Evolutionary conservation across 2,113 vertebrate genomes (phyloP), one percentile per base, ranked within the genome.

Genomic region (Galemys pyrenaicus): DNA sequence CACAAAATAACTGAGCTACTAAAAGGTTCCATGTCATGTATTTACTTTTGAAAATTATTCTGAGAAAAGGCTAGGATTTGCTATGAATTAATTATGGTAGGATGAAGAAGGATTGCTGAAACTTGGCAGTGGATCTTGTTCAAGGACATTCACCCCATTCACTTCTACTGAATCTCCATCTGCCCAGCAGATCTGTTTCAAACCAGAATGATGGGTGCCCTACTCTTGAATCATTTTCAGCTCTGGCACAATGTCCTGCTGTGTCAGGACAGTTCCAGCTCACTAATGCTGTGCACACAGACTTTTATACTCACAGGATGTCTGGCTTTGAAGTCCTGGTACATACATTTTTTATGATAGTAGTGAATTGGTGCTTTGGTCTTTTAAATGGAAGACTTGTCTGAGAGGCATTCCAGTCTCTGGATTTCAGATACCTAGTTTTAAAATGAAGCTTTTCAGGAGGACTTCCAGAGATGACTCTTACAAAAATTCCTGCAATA

Each of bases 1-100:
- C 74, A 73, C 24, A 22, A 32, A 30, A 84, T 58, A 92, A 70
- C 44, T 30, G 30, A 58, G 28, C 51, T 46, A 28, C 77, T 79
- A n/a, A 91, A 65, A 73, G 32, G 17, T 83, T 3, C 70, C 12
- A 15, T 65, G 35, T 51, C 46, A 16, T 35, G 32, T 64, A 49
- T 83, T 89, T 65, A 10, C 35, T 86, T 94, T 64, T 74, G n/a
- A 70, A 44, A 96, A 65, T 82, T 17, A 58, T 86, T 7, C 32
- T 30, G 11, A 79, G 13, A 16, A 62, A 89, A 56, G 35, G 22
- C 39, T 54, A 58, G 49, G 28, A 11, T 73, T 74, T 80, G 2
- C 64, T 65, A 16, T 62, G 60, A 83, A 58, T 70, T 88, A 35
- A 56, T 87, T 77, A 41, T 16, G 46, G 19, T 79, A 60, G 54